Base-by-base conservation (phyloP, 1,140 invertebrate genomes). In the Brachionus angularis region DNA sequence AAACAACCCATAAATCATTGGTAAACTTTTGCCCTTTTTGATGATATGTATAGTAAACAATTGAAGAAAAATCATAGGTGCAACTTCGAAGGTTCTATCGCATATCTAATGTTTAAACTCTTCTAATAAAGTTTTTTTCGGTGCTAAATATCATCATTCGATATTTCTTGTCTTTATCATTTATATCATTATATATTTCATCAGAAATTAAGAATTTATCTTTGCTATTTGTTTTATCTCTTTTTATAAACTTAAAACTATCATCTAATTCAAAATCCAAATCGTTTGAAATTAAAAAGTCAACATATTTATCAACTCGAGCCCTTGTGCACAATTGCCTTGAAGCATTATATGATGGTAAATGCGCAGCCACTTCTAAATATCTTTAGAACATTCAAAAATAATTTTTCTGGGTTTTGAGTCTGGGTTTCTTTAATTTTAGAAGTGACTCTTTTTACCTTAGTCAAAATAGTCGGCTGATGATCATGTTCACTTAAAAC, bases 321-420 rank as follows among this genome's bases (percentile, higher is more conserved):
- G 50, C 10, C 8, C 12, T 53, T 14, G 10, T 21, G 16, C 50
- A 53, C 33, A 53, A 53, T 31, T 53, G 50, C 8, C 50, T 27
- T 31, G 25, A 14, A 14, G 52, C 31, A 34, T 36, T 36, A 31
- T 55, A 55, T 18, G 5, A 36, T 4, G 52, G 52, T 33, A 53
- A 31, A 31, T 53, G 29, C 29, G 50, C 50, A 29, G 50, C 50
- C n/a, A 53, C 23, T 16, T 53, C 50, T 34, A 33, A n/a, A 53
- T 3, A 29, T 53, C 5, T 31, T 53, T 53, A 16, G 29, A 29
- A 16, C 50, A 53, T 31, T 29, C 50, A 14, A 53, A 5, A 8
- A 53, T 53, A 16, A 53, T 53, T 53, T 53, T 29, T 29, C 50
- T 34, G 8, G 50, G 12, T 34, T 12, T 34, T n/a, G 50, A n/a